Evolutionary conservation across 2,888 invertebrate species (phyloP), one percentile per base, ranked within the genome.

Genomic region (Sphaerophoria taeniata): DNA sequence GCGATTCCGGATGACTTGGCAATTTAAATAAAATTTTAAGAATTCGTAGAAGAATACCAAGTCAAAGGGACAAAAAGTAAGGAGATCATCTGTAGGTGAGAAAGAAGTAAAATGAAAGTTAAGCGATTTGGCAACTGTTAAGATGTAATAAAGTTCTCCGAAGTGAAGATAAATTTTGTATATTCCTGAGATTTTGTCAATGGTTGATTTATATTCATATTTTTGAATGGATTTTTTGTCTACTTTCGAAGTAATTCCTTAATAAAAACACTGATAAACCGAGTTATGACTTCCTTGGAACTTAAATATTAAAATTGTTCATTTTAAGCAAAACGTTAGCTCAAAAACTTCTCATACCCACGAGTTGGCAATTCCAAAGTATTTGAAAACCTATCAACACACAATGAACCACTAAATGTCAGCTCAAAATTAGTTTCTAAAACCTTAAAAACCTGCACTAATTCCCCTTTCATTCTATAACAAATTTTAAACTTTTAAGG

Each of bases 1-100:
- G 56, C 24, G 12, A 49, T 70, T 70, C 51, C 75, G 76, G 80
- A 75, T 71, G 75, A 65, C 63, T 76, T 75, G 75, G 16, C 56
- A 63, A 51, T 75, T 80, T 75, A 12, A 58, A 65, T 51, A 45
- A 70, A 63, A 69, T 49, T 49, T 36, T 49, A 39, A 34, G 47
- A 49, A 24, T 16, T 11, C 36, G 14, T 58, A 60, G 39, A 11
- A 9, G 39, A 47, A 77, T 65, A 71, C 70, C 80, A 43, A 34
- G 49, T 12, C 39, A 6, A 7, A 43, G 39, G 39, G 2, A 5
- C 6, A 36, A 16, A 9, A 16, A 9, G 12, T 16, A 53, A 45
- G 34, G 16, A 47, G 31, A 33, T 24, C 6, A 14, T 1, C 4
- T 14, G 9, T 24, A 33, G 14, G 43, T 39, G 39, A 39, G 39